phyloP scores from a whole-genome alignment of 2,113 vertebrate genomes.

The Tachysurus vachellii region DNA sequence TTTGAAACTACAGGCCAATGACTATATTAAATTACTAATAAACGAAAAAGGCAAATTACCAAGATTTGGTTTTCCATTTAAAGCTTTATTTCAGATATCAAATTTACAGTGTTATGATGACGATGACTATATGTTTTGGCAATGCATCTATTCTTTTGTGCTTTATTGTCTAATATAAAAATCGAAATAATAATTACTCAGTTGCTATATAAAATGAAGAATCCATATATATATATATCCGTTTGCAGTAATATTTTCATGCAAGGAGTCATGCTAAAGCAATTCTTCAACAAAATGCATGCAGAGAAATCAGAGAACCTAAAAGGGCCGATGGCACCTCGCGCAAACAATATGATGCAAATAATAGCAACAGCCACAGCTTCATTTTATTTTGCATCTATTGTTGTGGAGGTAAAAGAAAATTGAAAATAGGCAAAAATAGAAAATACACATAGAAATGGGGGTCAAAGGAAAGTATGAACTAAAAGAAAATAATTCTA shows the following conservation, averaged over 20 bases:
- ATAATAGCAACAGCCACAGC: slow-evolving; percentile 28
- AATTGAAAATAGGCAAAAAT: slow-evolving; percentile 24
- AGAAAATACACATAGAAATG: slow-evolving; percentile 54
- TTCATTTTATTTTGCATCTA: slow-evolving; percentile 52
- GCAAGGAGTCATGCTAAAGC: slow-evolving; percentile 51
- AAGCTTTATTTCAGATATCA: slow-evolving; percentile 51
- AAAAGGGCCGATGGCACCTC: slow-evolving; percentile 55
- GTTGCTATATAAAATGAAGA: neutral
- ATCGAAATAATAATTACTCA: neutral
- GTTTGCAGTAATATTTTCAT: slow-evolving; percentile 33
- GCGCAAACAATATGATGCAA: slow-evolving; percentile 59
- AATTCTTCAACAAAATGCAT: slow-evolving; percentile 47
- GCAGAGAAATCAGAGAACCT: slow-evolving; percentile 58
- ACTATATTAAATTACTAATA: neutral
- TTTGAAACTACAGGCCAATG: neutral
- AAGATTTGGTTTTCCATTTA: slow-evolving; percentile 30
- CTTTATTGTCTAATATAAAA: neutral
- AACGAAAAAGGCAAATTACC: slow-evolving; percentile 40
- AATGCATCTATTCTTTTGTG: neutral
- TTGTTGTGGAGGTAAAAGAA: slow-evolving; percentile 47
- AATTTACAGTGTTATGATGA: slow-evolving; percentile 13
- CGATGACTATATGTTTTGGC: neutral
- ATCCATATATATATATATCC: slow-evolving; percentile 14
- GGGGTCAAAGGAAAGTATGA: slow-evolving; percentile 66
- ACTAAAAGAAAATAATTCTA: slow-evolving; percentile 57